These are phyloP conservation scores for Scatophagus argus DNA, from an alignment of 2,113 vertebrate species.

Conservation along the genomic window DNA sequence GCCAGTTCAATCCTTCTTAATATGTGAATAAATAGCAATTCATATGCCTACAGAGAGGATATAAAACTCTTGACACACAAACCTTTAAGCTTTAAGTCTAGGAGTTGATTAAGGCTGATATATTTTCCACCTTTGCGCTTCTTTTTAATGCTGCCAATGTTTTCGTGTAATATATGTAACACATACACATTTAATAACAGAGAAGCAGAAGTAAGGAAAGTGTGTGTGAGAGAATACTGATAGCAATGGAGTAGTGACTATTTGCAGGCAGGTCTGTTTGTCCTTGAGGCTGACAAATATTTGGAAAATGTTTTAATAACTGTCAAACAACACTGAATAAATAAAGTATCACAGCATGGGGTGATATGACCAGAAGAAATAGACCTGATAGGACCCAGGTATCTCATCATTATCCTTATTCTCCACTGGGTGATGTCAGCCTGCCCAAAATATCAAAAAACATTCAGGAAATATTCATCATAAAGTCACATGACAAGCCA, in stretches of 20 bases:
- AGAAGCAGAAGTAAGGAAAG: not conserved
- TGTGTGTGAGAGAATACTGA: not conserved
- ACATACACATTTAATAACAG: not conserved
- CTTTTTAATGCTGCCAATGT: not conserved
- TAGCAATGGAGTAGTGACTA: not conserved
- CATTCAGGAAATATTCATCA: not conserved
- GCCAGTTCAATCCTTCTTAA: not conserved
- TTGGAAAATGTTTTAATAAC: not conserved
- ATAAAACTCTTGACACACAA: not conserved
- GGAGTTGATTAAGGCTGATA: not conserved
- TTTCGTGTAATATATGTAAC: not conserved
- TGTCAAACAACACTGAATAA: conserved; percentile 2
- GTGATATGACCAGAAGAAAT: conserved; percentile 4
- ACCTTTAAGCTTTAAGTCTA: not conserved
- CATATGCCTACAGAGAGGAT: not conserved
- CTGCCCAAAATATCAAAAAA: not conserved
- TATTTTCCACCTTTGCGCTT: not conserved
- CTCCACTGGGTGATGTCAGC: not conserved
- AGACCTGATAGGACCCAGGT: not conserved
- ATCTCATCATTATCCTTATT: not conserved
- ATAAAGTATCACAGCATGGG: not conserved
- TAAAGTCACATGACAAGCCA: not conserved
- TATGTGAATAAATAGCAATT: conserved; percentile 21
- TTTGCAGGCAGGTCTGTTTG: conserved; percentile 5
- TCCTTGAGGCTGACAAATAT: not conserved